Evolutionary conservation across 1,140 invertebrate species (phyloP).

Genomic region (Dendroctonus valens): DNA sequence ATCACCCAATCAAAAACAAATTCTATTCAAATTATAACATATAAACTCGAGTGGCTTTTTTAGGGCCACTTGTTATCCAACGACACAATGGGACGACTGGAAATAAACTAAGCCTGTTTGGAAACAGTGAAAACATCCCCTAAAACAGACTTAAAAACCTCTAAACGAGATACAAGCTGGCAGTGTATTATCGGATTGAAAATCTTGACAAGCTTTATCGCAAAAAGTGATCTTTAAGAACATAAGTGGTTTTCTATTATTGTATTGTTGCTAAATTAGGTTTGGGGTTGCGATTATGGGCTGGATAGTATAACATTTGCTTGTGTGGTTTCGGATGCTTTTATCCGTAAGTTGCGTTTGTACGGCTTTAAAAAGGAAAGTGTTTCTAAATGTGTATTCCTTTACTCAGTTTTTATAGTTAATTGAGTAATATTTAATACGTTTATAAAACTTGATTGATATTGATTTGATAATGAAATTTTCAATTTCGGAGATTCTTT

Average conservation of each 20-base stretch:
- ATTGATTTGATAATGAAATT: too few relatives aligned
- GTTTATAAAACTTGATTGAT: too few relatives aligned
- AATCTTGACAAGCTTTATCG: slow-evolving; percentile 24
- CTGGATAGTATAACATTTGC: too few relatives aligned
- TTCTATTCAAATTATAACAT: slow-evolving; percentile 16
- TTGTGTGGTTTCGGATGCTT: too few relatives aligned
- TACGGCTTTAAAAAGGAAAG: too few relatives aligned
- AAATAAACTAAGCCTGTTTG: slow-evolving; percentile 12
- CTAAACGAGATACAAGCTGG: slow-evolving; percentile 15
- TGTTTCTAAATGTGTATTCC: too few relatives aligned
- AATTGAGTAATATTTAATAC: too few relatives aligned
- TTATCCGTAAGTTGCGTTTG: too few relatives aligned
- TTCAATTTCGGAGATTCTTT: too few relatives aligned
- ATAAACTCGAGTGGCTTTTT: slow-evolving; percentile 17
- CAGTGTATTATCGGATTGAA: slow-evolving; percentile 7
- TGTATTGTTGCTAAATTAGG: slow-evolving; percentile 20
- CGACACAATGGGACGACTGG: slow-evolving; percentile 8
- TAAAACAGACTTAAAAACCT: slow-evolving; percentile 8
- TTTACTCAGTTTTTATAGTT: too few relatives aligned
- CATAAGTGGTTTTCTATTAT: slow-evolving; percentile 19
- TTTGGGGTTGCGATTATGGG: background rate
- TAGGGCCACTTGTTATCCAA: slow-evolving; percentile 1
- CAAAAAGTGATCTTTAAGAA: slow-evolving; percentile 6
- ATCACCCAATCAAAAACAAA: slow-evolving; percentile 14
- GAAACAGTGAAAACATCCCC: slow-evolving; percentile 13